Percentiles rank a stretch among this genome's conserved stretches.
phyloP scores from a whole-genome alignment of 1,140 invertebrate species.

The Thaumetopoea pityocampa region DNA sequence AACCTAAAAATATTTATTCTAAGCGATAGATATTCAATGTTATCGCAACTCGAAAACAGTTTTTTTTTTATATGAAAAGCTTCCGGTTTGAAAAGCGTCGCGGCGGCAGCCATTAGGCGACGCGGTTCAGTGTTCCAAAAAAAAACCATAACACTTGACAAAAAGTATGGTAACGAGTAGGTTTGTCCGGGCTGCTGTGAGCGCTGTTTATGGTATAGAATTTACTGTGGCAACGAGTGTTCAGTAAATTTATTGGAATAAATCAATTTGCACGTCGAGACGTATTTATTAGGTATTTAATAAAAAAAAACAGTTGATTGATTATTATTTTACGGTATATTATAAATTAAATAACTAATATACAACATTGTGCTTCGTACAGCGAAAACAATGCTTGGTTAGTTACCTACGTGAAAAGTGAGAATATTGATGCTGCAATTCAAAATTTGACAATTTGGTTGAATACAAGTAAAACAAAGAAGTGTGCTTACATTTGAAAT shows the following conservation, averaged over 20 bases:
- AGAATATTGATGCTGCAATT: too few relatives aligned
- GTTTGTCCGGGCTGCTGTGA: conserved; percentile 2
- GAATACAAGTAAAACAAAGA: too few relatives aligned
- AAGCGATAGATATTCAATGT: too few relatives aligned
- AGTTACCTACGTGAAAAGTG: too few relatives aligned
- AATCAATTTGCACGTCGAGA: conserved; percentile 9
- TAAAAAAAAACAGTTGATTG: conserved; percentile 2
- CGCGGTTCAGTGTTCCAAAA: conserved; percentile 12
- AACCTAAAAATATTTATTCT: too few relatives aligned
- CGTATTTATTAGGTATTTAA: conserved; percentile 1
- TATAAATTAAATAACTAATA: too few relatives aligned
- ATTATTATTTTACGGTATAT: conserved; percentile 2
- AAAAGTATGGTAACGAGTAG: conserved; percentile 9
- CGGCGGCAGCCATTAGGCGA: conserved; percentile 11
- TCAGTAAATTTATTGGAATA: conserved; percentile 8
- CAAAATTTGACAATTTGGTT: too few relatives aligned
- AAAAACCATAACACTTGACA: conserved; percentile 10
- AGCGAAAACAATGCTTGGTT: too few relatives aligned
- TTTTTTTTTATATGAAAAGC: conserved; percentile 13
- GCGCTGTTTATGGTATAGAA: too few relatives aligned
- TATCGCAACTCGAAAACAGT: conserved; percentile 1
- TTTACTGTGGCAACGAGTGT: background rate
- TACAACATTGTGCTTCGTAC: too few relatives aligned
- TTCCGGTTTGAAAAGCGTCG: conserved; percentile 9
- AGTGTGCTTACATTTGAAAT: too few relatives aligned